These are phyloP conservation scores for Darevskia nairensis DNA, from an alignment of 2,797 vertebrate genomes.

Conservation along the genomic window DNA sequence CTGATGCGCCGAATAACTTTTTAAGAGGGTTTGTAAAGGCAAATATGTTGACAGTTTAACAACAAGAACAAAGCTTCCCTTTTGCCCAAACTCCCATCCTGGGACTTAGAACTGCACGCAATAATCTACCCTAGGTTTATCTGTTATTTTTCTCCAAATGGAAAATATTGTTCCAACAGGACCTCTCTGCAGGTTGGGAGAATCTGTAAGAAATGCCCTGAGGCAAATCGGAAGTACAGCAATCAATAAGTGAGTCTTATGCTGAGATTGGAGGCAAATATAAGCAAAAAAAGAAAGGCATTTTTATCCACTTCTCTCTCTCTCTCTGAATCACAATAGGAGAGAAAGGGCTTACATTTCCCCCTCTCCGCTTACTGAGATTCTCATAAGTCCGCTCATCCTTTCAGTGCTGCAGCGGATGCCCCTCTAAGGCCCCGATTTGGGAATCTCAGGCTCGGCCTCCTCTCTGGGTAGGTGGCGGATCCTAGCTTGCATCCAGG, in stretches of 20 bases:
- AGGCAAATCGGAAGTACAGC: conserved; percentile 53
- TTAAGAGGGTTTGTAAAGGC: neutral
- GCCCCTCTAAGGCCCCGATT: too few relatives aligned
- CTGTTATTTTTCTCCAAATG: conserved; percentile 26
- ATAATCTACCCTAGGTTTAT: conserved; percentile 26
- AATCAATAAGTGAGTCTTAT: conserved; percentile 61
- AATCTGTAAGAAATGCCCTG: conserved; percentile 34
- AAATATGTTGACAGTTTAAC: conserved; percentile 37
- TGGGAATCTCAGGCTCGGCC: too few relatives aligned
- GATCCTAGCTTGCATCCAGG: too few relatives aligned
- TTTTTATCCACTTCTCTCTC: neutral
- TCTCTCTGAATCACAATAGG: too few relatives aligned
- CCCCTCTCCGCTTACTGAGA: too few relatives aligned
- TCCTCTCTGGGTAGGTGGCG: too few relatives aligned
- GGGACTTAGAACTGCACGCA: neutral
- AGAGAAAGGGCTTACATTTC: too few relatives aligned
- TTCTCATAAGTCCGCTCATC: too few relatives aligned
- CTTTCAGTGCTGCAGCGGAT: too few relatives aligned
- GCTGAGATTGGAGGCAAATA: conserved; percentile 53
- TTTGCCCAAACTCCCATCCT: conserved; percentile 4
- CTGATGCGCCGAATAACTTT: conserved; percentile 2
- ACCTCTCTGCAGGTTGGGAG: conserved; percentile 26
- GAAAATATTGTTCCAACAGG: neutral
- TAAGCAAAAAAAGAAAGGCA: conserved; percentile 31
- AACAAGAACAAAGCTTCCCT: conserved; percentile 16